phyloP scores from a whole-genome alignment of 2,888 invertebrate genomes.

The Drosophila demipolita region DNA sequence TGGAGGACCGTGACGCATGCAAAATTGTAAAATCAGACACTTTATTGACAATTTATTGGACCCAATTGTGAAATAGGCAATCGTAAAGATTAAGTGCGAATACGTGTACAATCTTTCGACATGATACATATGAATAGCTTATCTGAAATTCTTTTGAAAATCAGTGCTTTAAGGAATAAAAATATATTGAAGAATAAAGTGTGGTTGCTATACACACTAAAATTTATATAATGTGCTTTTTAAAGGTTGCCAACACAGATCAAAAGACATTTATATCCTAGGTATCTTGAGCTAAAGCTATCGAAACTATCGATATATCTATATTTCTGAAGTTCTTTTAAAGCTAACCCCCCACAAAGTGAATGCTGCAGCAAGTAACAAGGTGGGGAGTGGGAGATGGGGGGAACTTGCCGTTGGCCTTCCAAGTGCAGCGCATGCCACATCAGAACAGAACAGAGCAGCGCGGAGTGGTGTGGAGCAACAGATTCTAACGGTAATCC shows the following conservation, averaged over 20 bases:
- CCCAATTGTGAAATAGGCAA: constrained; percentile 32
- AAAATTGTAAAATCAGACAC: constrained; percentile 33
- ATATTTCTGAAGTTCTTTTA: not conserved
- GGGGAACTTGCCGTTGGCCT: constrained; percentile 74
- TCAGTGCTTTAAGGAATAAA: not conserved
- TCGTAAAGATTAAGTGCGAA: constrained; percentile 33
- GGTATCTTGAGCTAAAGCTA: not conserved
- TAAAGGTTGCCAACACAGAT: not conserved
- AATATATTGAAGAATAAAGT: not conserved
- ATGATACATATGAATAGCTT: not conserved
- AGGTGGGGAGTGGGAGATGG: not conserved
- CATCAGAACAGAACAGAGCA: constrained; percentile 39
- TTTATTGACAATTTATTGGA: constrained; percentile 49
- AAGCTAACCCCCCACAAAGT: constrained; percentile 49
- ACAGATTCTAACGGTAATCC: constrained; percentile 75
- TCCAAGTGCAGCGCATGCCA: constrained; percentile 68
- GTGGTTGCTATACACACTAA: not conserved
- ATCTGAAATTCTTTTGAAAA: not conserved
- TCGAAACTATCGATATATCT: constrained; percentile 1
- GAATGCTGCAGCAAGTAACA: constrained; percentile 19
- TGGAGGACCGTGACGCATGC: constrained; percentile 47
- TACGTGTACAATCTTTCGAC: constrained; percentile 27
- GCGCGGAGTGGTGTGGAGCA: constrained; percentile 22
- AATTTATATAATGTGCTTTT: not conserved
- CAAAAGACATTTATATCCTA: not conserved